Evolutionary conservation across 2,113 vertebrate species (phyloP), one percentile per base, ranked within the genome.

Genomic region (Tauraco erythrolophus): DNA sequence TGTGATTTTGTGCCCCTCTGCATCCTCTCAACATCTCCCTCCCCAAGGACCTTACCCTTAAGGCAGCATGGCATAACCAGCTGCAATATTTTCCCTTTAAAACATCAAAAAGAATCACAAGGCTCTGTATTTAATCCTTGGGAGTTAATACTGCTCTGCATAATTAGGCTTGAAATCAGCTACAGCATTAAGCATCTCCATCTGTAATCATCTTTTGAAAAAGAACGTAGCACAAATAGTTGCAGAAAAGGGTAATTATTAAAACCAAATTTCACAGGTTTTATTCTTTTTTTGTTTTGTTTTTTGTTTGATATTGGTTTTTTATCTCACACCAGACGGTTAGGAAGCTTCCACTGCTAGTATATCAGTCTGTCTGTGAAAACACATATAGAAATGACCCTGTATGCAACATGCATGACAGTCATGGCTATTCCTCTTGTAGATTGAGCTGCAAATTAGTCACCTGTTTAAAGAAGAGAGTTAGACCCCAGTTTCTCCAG

Each of bases 41-140:
- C 92, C 33, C 25, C 39, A 51, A 31, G 21, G 6, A 5, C 3
- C 30, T 78, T 77, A 45, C 11, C 18, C 16, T 45, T 66, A n/a
- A 0, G 0, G 16, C 8, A 2, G 13, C 15, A 22, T 14, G 10
- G 7, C 21, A n/a, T 60, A 76, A 39, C 8, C 30, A 14, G 7
- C 8, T 65, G 54, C 15, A 24, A 7, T 12, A 19, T 53, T 89
- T 78, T 31, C 18, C 22, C 8, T 41, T 37, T 27, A 68, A 84
- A 95, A 79, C 2, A 1, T 53, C 21, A 56, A 71, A 37, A 54
- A 81, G 6, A 75, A 61, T 43, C 21, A 64, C 31, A n/a, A 0
- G 11, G 1, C 4, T 70, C 43, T 25, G 10, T 15, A 8, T 53
- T 9, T 43, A 84, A 82, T 53, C 35, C 23, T 62, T 51, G 11